Evolutionary conservation across 2,113 vertebrate genomes (phyloP).

Genomic region (Corvus hawaiiensis): DNA sequence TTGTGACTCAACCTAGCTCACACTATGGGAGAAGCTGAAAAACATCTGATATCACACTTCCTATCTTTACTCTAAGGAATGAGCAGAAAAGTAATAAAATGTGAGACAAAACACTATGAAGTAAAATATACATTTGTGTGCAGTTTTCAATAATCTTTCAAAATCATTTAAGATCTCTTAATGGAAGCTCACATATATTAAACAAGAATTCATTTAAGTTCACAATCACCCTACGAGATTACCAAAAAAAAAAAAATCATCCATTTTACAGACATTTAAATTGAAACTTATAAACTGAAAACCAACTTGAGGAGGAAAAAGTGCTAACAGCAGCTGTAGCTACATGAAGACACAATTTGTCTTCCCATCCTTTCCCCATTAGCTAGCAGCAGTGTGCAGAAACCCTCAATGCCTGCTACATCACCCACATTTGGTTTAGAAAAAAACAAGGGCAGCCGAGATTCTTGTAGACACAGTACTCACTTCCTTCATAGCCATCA

Average conservation of each 20-base stretch:
- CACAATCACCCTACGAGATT: background rate
- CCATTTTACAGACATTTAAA: background rate
- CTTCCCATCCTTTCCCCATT: background rate
- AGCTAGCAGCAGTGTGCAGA: background rate
- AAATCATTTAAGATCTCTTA: background rate
- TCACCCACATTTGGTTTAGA: background rate
- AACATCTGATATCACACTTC: background rate
- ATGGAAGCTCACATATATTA: background rate
- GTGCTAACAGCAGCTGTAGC: background rate
- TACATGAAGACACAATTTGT: background rate
- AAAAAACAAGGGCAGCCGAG: background rate
- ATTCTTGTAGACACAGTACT: background rate
- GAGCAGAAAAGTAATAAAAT: background rate
- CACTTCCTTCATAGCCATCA: conserved; percentile 99
- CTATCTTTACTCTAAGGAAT: background rate
- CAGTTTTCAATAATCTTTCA: background rate
- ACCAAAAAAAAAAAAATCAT: background rate
- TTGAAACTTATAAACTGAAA: background rate
- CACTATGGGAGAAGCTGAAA: background rate
- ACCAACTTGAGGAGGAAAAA: background rate
- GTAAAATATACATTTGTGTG: background rate
- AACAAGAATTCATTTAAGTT: background rate
- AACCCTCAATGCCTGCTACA: background rate
- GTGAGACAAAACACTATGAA: background rate
- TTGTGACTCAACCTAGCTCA: conserved; percentile 14